These are phyloP conservation scores for Osmerus eperlanus DNA, from an alignment of 2,113 vertebrate species.

Conservation along the genomic window DNA sequence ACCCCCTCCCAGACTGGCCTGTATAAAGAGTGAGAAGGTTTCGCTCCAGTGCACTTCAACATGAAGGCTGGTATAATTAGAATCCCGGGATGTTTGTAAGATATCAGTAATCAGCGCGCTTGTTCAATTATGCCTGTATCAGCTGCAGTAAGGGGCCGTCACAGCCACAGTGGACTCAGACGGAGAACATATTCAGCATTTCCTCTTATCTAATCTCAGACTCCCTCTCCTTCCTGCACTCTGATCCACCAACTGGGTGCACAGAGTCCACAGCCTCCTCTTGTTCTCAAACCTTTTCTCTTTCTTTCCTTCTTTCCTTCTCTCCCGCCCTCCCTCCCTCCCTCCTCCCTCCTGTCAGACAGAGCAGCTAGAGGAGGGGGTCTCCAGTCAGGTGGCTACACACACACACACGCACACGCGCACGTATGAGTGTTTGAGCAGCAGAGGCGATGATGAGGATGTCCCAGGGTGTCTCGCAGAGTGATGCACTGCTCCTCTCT, in stretches of 20 bases:
- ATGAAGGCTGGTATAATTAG: constrained; percentile 61
- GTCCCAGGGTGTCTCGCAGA: too few relatives aligned
- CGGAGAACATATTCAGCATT: constrained; percentile 69
- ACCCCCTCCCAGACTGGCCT: too few relatives aligned
- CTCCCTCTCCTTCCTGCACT: constrained; percentile 12
- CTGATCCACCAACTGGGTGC: too few relatives aligned
- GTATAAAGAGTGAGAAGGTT: neutral
- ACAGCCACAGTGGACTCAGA: constrained; percentile 44
- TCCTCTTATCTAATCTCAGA: constrained; percentile 73
- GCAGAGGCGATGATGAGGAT: too few relatives aligned
- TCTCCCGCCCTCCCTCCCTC: neutral
- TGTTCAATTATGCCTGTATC: constrained; percentile 70
- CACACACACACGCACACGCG: too few relatives aligned
- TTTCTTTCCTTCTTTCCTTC: neutral
- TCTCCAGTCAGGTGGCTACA: neutral
- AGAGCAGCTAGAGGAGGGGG: too few relatives aligned
- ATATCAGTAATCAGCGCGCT: constrained; percentile 71
- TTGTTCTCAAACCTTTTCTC: neutral
- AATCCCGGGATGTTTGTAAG: constrained; percentile 56
- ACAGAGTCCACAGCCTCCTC: too few relatives aligned
- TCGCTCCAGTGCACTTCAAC: constrained; percentile 28
- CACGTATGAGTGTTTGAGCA: too few relatives aligned
- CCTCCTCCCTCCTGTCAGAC: neutral
- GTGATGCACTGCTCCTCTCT: too few relatives aligned
- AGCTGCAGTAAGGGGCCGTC: constrained; percentile 62